phyloP scores from a whole-genome alignment of 1,140 invertebrate genomes.

The Leguminivora glycinivorella region DNA sequence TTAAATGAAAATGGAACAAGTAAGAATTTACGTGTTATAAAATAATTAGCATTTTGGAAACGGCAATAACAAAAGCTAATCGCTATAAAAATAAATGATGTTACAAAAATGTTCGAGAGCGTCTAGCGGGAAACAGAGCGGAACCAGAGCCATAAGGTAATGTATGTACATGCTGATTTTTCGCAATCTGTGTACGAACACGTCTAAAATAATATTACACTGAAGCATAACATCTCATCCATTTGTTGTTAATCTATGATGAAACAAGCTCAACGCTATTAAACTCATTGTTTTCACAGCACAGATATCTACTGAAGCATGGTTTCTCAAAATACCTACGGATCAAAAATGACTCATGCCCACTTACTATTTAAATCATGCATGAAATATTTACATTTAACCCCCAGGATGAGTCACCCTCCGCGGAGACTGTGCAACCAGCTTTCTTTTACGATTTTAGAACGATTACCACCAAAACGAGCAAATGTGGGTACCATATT shows the following conservation, averaged over 20 bases:
- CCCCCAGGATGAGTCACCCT: conserved; percentile 69
- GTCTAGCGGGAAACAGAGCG: conserved; percentile 66
- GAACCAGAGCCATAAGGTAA: conserved; percentile 67
- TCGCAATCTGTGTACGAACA: conserved; percentile 53
- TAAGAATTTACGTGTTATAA: conserved; percentile 30
- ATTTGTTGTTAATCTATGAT: conserved; percentile 45
- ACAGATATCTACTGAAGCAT: conserved; percentile 46
- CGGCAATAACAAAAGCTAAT: conserved; percentile 55
- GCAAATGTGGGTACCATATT: conserved; percentile 30
- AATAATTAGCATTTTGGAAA: conserved; percentile 27
- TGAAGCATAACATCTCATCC: conserved; percentile 63
- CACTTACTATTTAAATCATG: conserved; percentile 36
- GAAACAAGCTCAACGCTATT: conserved; percentile 22
- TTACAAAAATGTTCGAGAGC: conserved; percentile 70
- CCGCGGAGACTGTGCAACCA: conserved; percentile 47
- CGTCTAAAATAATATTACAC: conserved; percentile 66
- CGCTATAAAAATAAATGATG: conserved; percentile 58
- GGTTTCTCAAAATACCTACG: conserved; percentile 26
- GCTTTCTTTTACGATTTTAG: conserved; percentile 33
- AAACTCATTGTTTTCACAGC: conserved; percentile 11
- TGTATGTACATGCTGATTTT: conserved; percentile 76
- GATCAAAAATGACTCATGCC: conserved; percentile 25
- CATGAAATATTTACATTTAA: conserved; percentile 33
- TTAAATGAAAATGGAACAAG: conserved; percentile 22
- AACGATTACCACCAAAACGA: conserved; percentile 44